A percentile compares a stretch with the other conserved stretches of the same genome.
These are phyloP conservation scores for Mus caroli DNA, from an alignment of 2,797 vertebrate species.

Conservation along the genomic window DNA sequence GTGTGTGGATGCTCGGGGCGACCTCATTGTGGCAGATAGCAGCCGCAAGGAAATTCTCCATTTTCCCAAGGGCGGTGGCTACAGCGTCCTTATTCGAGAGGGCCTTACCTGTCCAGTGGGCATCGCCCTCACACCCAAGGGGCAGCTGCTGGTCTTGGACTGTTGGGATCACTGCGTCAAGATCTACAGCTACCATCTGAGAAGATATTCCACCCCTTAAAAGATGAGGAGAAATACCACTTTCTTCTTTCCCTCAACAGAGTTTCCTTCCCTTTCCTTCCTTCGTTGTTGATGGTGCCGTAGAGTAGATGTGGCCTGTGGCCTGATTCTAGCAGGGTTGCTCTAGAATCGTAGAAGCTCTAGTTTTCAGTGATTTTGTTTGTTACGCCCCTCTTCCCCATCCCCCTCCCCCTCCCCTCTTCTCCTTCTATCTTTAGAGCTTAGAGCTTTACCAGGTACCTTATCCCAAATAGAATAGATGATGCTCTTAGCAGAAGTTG, in stretches of 20 bases:
- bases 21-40: conserved; percentile 97
- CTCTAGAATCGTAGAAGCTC: conserved; percentile 80
- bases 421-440: conserved; percentile 57
- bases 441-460: conserved; percentile 69
- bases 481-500: conserved; percentile 57
- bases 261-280: conserved; percentile 24
- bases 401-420: too few species aligned
- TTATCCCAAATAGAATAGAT: conserved; percentile 25
- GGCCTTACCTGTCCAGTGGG: conserved; percentile 97
- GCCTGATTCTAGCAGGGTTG: conserved; percentile 64
- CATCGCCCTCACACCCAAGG: conserved; percentile 97
- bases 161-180: conserved; percentile 99
- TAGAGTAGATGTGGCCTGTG: conserved; percentile 52
- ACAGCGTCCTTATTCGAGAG: conserved; percentile 95
- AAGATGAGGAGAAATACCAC: neutral
- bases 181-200: conserved; percentile 96
- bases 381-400: neutral
- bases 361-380: conserved; percentile 46
- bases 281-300: conserved; percentile 3
- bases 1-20: conserved; percentile 96
- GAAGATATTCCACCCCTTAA: conserved; percentile 91
- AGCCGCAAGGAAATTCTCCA: conserved; percentile 97
- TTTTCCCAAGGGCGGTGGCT: conserved; percentile 97
- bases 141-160: conserved; percentile 97
- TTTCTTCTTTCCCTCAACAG: neutral